Base-by-base conservation (phyloP, 2,888 invertebrate genomes). In the Athalia cordata region DNA sequence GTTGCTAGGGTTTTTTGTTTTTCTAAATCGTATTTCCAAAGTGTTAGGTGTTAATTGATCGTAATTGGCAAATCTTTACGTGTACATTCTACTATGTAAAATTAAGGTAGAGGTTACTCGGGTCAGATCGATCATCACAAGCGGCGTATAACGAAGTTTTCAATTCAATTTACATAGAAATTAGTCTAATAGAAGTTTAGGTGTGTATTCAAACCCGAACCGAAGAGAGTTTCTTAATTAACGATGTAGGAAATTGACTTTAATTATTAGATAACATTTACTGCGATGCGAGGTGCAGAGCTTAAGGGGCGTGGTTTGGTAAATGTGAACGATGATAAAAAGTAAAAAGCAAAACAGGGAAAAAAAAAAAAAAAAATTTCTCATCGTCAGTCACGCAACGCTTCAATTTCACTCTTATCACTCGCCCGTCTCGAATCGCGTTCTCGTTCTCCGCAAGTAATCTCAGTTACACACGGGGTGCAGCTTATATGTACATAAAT, bases 151-250 rank as follows among this genome's bases (percentile, higher is more conserved):
- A n/a, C 11, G 13, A 7, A 72, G 59, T 57, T 57, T 72, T 72
- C 45, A 59, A 72, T 59, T 72, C 45, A 72, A 72, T 57, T 72
- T 72, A 59, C 72, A 72, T 72, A 72, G 70, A 70, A 55, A 70
- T 55, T 57, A 70, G 57, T 70, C 57, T 70, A 57, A 70, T 59
- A 70, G 57, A 68, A 68, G 68, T 68, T 68, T 59, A 59, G 57
- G 47, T 72, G 59, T 59, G 47, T 59, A 47, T n/a, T 72, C 59
- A 59, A 72, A 57, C 72, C 45, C 59, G 47, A 45, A 47, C 13
- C 45, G 9, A 59, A 59, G 59, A 11, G 72, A 72, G 72, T 59
- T 72, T 72, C 72, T 72, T 47, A 68, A 68, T 68, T 55, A 68
- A 55, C 68, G 52, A 68, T 52, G 11, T 49, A 43, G 62, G 8